Conservation (phyloP, 2,888 invertebrate species). For the Caenorhabditis sulstoni region DNA sequence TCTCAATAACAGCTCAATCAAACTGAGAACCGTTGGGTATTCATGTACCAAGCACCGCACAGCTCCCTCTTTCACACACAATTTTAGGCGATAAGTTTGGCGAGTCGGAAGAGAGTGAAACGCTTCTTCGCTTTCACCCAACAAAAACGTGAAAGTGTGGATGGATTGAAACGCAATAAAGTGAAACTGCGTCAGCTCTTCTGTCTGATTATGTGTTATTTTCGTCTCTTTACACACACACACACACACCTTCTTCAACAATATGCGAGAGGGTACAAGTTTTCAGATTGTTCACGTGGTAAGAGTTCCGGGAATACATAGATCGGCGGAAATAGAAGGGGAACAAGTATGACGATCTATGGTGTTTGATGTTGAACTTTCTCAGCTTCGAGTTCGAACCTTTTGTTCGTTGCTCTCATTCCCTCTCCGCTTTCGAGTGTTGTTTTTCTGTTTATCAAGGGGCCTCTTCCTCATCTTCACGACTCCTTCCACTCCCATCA, state of each 20-base stretch:
- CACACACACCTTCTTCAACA: background rate
- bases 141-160: constrained; percentile 33
- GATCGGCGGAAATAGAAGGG: no score
- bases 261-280: no score
- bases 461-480: constrained; percentile 9
- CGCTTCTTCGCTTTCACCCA: constrained; percentile 2
- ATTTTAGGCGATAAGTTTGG: constrained; percentile 27
- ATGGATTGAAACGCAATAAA: constrained; percentile 55
- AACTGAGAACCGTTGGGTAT: background rate
- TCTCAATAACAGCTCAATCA: constrained; percentile 21
- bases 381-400: no score
- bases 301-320: no score
- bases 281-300: no score
- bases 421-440: constrained; percentile 15
- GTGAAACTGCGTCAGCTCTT: constrained; percentile 39
- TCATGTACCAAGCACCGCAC: background rate
- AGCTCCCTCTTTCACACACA: constrained; percentile 33
- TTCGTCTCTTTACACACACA: constrained; percentile 13
- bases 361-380: no score
- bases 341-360: no score
- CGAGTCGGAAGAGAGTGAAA: constrained; percentile 29
- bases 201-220: constrained; percentile 45
- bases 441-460: constrained; percentile 41
- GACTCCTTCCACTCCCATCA: background rate
- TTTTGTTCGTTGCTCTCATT: no score